phyloP scores from a whole-genome alignment of 1,140 invertebrate genomes.

The Physella acuta region DNA sequence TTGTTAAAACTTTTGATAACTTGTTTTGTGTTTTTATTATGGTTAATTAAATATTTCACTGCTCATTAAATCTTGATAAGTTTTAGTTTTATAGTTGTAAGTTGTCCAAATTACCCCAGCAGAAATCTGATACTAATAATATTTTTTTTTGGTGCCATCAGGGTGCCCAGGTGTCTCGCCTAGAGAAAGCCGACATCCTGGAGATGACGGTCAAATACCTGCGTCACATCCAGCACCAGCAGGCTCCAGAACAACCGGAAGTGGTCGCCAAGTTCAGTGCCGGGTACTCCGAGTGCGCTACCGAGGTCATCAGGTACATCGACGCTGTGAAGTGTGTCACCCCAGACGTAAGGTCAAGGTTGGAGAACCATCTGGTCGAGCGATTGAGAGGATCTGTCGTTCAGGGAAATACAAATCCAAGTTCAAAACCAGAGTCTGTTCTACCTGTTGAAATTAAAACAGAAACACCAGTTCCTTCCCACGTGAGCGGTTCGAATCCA shows the following conservation, averaged over 20 bases:
- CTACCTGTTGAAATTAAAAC: no score
- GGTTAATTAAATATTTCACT: not conserved
- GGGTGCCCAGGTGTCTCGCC: slow-evolving; percentile 63
- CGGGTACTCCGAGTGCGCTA: slow-evolving; percentile 83
- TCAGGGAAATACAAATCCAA: not conserved
- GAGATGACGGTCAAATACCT: slow-evolving; percentile 95
- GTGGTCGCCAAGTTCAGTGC: slow-evolving; percentile 82
- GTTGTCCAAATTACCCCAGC: not conserved
- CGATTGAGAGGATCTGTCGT: slow-evolving; percentile 30
- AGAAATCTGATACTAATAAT: not conserved
- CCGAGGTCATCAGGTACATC: slow-evolving; percentile 33
- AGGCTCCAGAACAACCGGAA: slow-evolving; percentile 68
- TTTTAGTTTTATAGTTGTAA: not conserved
- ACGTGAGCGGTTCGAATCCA: no score
- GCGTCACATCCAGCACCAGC: slow-evolving; percentile 30
- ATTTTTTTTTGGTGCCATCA: slow-evolving; percentile 19
- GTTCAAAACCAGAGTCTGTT: no score
- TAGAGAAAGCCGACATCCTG: slow-evolving; percentile 95
- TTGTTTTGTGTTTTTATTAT: no score
- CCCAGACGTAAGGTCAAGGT: slow-evolving; percentile 63
- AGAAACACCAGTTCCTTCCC: no score
- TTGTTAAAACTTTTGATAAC: no score
- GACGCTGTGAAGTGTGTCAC: slow-evolving; percentile 78
- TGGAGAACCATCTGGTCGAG: slow-evolving; percentile 32
- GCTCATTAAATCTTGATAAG: not conserved